Conservation (phyloP, 2,797 vertebrate genomes). For the Xenentodon cancila region DNA sequence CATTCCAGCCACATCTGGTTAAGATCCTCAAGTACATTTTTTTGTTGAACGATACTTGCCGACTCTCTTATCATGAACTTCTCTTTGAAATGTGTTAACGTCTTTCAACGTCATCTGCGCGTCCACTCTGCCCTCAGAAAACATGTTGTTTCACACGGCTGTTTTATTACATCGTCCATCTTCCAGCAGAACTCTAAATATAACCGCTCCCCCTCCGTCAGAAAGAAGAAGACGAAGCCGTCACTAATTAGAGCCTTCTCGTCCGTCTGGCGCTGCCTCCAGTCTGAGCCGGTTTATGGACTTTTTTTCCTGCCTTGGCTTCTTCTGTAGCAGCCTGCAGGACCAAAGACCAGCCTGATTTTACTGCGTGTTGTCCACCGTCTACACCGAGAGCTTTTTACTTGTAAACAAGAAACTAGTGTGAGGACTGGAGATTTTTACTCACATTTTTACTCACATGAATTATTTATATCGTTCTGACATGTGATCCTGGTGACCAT, state of each 20-base stretch:
- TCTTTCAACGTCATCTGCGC: conserved; percentile 37
- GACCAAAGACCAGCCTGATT: conserved; percentile 33
- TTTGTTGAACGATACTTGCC: background rate
- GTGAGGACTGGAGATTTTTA: background rate
- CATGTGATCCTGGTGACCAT: too few species aligned
- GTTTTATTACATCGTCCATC: conserved; percentile 70
- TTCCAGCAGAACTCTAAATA: conserved; percentile 72
- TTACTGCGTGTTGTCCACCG: conserved; percentile 26
- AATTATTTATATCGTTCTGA: too few species aligned
- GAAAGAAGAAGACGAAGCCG: conserved; percentile 51
- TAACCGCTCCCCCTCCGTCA: conserved; percentile 39
- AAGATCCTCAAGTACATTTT: background rate
- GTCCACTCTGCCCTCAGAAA: conserved; percentile 39
- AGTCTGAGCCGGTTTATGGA: conserved; percentile 62
- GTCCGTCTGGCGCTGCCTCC: conserved; percentile 51
- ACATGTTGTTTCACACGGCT: conserved; percentile 56
- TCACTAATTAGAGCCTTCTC: conserved; percentile 73
- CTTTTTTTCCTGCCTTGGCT: conserved; percentile 27
- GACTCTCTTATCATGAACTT: conserved; percentile 5
- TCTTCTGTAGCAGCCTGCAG: conserved; percentile 26
- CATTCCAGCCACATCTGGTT: background rate
- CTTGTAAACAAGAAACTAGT: background rate
- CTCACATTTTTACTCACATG: too few species aligned
- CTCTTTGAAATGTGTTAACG: conserved; percentile 26
- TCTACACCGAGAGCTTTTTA: background rate